Evolutionary conservation across 1,140 invertebrate species (phyloP).

Genomic region (Ips nitidus): DNA sequence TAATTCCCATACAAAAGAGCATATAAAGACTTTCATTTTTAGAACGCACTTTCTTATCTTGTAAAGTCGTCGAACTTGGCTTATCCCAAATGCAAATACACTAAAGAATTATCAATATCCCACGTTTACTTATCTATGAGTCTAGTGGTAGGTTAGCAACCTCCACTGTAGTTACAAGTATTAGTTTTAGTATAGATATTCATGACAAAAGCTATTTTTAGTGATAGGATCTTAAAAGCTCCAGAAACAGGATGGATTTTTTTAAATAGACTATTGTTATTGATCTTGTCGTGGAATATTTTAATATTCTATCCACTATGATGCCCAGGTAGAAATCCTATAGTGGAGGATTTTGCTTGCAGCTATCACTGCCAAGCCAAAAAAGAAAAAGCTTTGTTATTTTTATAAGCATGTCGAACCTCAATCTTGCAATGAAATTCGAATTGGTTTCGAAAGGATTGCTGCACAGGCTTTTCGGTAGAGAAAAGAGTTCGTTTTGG

Average conservation of each 20-base stretch:
- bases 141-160: not conserved
- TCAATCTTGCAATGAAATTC: constrained; percentile 4
- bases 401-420: constrained; percentile 21
- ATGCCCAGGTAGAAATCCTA: constrained; percentile 21
- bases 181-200: no score
- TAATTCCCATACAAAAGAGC: no score
- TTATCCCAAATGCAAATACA: not conserved
- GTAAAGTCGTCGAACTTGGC: not conserved
- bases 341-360: constrained; percentile 24
- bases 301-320: no score
- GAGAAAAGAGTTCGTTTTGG: not conserved
- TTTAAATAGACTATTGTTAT: no score
- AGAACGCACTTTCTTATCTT: not conserved
- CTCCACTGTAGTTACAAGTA: no score
- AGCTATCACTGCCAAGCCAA: constrained; percentile 8
- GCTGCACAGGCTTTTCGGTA: not conserved
- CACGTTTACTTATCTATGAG: not conserved
- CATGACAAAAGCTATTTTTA: no score
- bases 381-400: constrained; percentile 11
- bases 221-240: no score
- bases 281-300: no score
- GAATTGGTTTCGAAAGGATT: constrained; percentile 18
- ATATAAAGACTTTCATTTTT: no score
- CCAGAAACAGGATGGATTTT: no score
- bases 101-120: not conserved